A percentile compares a stretch with the other conserved stretches of the same genome.
Evolutionary conservation across 2,797 vertebrate genomes (phyloP).

Genomic region (Chrysocyon brachyurus): DNA sequence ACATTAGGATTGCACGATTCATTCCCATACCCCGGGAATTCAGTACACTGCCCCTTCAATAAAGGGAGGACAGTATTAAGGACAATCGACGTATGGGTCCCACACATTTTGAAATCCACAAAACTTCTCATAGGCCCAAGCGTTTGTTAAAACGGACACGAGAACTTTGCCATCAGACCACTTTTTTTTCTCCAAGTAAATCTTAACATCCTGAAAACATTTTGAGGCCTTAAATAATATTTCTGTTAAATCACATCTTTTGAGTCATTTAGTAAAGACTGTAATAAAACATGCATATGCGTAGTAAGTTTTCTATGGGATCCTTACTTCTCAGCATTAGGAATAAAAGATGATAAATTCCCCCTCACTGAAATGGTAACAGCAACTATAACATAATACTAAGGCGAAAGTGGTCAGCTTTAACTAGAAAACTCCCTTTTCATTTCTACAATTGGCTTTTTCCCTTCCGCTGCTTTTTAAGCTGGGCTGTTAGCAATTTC

Average conservation of each 20-base stretch:
- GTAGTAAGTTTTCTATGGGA: neutral
- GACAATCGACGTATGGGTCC: neutral
- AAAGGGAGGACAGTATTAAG: neutral
- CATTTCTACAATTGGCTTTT: slow-evolving; percentile 62
- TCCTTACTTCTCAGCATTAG: slow-evolving; percentile 60
- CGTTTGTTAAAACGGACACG: neutral
- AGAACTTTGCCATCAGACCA: neutral
- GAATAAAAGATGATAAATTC: slow-evolving; percentile 68
- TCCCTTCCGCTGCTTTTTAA: slow-evolving; percentile 78
- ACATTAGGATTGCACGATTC: neutral
- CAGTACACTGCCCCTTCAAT: neutral
- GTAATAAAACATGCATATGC: neutral
- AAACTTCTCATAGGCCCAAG: neutral
- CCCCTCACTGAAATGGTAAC: slow-evolving; percentile 4
- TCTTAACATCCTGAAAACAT: slow-evolving; percentile 7
- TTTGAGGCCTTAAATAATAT: slow-evolving; percentile 54
- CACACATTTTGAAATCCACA: slow-evolving; percentile 20
- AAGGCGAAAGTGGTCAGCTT: slow-evolving; percentile 56
- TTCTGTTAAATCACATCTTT: slow-evolving; percentile 41
- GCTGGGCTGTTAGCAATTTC: slow-evolving; percentile 73
- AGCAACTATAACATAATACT: slow-evolving; percentile 43
- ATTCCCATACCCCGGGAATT: neutral
- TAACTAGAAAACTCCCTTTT: slow-evolving; percentile 68
- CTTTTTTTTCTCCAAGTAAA: slow-evolving; percentile 57
- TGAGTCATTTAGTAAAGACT: slow-evolving; percentile 45